Percentiles rank a stretch among this genome's conserved stretches.
phyloP scores from a whole-genome alignment of 2,113 vertebrate species.

The Pygathrix nemaeus region DNA sequence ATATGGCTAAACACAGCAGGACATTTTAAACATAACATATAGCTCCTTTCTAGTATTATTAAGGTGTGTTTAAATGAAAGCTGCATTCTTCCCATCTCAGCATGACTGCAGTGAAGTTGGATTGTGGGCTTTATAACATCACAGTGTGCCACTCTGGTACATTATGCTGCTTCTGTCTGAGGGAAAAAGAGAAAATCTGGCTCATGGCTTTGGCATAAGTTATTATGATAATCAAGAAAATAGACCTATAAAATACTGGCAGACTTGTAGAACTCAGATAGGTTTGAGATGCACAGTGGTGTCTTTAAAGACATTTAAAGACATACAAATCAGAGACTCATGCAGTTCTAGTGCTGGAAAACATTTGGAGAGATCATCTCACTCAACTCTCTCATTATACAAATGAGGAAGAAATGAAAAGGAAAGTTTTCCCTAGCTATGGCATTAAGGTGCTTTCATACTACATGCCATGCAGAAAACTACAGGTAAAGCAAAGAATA shows the following conservation, averaged over 20 bases:
- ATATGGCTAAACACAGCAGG: neutral
- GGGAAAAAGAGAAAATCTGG: neutral
- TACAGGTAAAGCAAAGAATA: neutral
- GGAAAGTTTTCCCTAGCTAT: neutral
- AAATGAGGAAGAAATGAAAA: neutral
- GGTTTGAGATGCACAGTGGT: neutral
- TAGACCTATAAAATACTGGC: neutral
- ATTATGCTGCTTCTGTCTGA: neutral
- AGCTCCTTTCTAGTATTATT: conserved; percentile 12
- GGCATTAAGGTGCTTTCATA: neutral
- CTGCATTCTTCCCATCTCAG: neutral
- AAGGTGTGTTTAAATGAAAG: conserved; percentile 28
- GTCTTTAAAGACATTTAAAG: conserved; percentile 53
- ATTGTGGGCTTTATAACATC: conserved; percentile 21
- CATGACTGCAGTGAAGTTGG: neutral
- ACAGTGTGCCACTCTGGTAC: neutral
- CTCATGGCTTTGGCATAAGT: conserved; percentile 33
- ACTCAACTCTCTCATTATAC: neutral
- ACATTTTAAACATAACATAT: neutral
- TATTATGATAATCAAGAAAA: neutral
- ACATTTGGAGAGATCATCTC: neutral
- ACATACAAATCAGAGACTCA: neutral
- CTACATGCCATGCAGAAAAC: neutral
- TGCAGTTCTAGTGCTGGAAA: neutral
- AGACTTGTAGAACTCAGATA: neutral